These are phyloP conservation scores for Nicator chloris DNA, from an alignment of 2,113 vertebrate genomes.

Conservation along the genomic window DNA sequence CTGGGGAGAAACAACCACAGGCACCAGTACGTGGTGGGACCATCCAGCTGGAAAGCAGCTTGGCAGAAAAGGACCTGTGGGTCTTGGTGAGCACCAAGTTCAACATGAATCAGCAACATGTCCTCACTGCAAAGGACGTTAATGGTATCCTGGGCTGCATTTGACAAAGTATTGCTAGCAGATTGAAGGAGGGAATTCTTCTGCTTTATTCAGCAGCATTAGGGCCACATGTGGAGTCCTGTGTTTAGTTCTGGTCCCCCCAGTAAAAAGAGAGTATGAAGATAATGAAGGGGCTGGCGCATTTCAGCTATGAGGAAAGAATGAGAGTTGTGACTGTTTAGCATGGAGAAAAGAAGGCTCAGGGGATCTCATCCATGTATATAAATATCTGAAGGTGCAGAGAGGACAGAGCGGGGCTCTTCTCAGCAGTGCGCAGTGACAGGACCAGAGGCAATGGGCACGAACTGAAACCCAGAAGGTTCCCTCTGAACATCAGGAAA, in stretches of 20 bases:
- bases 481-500: not conserved
- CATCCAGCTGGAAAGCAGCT: not conserved
- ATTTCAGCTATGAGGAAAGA: too few relatives aligned
- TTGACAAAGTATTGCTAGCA: not conserved
- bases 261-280: not conserved
- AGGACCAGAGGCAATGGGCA: not conserved
- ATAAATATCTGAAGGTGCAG: not conserved
- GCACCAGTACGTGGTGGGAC: not conserved
- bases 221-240: not conserved
- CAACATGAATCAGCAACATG: not conserved
- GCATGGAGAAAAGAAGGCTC: not conserved
- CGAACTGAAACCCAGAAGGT: not conserved
- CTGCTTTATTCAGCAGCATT: not conserved
- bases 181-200: not conserved
- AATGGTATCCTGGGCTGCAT: not conserved
- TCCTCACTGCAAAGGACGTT: not conserved
- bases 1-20: not conserved
- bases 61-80: not conserved
- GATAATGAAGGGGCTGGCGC: not conserved
- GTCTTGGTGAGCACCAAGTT: not conserved
- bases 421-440: not conserved
- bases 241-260: not conserved
- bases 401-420: rapidly evolving
- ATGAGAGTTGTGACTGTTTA: not conserved
- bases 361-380: not conserved